A percentile compares a stretch with the other conserved stretches of the same genome.
These are phyloP conservation scores for Tragulus kanchil DNA, from an alignment of 2,113 vertebrate species.

Conservation along the genomic window DNA sequence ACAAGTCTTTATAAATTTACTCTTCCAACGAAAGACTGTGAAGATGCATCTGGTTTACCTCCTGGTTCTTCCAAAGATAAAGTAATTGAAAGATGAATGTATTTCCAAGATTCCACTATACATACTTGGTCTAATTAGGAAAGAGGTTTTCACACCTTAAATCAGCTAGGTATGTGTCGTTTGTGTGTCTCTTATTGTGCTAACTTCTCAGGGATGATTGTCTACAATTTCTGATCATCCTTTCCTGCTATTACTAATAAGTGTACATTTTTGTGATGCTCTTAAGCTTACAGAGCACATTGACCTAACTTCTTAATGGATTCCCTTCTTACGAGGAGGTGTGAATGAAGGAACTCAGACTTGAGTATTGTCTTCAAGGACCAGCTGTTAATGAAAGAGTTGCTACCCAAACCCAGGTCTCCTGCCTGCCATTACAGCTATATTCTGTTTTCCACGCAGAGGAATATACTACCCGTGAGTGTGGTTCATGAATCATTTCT, in stretches of 20 bases:
- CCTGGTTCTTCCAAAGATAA: neutral
- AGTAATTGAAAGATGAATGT: neutral
- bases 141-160: neutral
- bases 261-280: neutral
- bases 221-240: neutral
- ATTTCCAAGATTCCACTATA: neutral
- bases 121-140: neutral
- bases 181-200: neutral
- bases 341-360: neutral
- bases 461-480: neutral
- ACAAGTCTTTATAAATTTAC: neutral
- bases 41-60: neutral
- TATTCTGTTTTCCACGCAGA: neutral
- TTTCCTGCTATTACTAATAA: neutral
- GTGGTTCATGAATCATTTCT: neutral
- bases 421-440: neutral
- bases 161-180: neutral
- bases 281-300: neutral
- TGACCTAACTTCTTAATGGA: neutral
- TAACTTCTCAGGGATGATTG: neutral
- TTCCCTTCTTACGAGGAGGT: neutral
- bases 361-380: neutral
- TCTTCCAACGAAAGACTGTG: constrained; percentile 9
- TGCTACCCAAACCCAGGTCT: neutral
- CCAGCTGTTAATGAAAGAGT: neutral